Conservation (phyloP, 2,113 vertebrate species). For the Tapirus terrestris region DNA sequence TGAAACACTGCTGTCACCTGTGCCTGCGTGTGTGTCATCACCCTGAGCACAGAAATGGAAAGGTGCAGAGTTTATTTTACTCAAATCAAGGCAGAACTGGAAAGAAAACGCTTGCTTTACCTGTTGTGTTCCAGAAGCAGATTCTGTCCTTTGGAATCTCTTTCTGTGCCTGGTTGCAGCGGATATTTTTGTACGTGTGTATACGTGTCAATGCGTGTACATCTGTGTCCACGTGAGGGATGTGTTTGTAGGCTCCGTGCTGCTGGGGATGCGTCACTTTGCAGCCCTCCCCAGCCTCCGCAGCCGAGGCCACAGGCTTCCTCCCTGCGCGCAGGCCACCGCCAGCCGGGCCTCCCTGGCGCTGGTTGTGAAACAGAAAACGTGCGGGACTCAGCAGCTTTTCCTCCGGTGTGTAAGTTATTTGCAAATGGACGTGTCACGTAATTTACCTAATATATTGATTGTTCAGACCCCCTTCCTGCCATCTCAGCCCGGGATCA, state of each 20-base stretch:
- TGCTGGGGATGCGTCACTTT: conserved; percentile 84
- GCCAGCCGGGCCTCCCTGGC: conserved; percentile 66
- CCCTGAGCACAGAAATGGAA: neutral
- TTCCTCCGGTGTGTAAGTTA: conserved; percentile 79
- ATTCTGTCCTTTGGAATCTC: conserved; percentile 54
- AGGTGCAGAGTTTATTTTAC: conserved; percentile 19
- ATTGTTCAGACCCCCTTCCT: neutral
- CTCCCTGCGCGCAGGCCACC: neutral
- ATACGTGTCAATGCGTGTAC: conserved; percentile 74
- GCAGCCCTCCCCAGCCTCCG: conserved; percentile 71
- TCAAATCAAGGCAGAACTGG: conserved; percentile 10
- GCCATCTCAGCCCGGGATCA: conserved; percentile 9
- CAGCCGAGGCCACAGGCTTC: conserved; percentile 65
- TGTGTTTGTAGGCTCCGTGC: conserved; percentile 84
- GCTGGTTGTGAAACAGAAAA: conserved; percentile 64
- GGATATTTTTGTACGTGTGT: conserved; percentile 42
- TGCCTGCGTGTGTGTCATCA: neutral
- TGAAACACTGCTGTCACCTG: neutral
- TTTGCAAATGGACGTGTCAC: conserved; percentile 81
- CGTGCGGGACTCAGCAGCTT: conserved; percentile 48
- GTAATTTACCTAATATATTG: conserved; percentile 57
- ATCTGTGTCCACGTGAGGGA: conserved; percentile 79
- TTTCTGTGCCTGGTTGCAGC: conserved; percentile 58
- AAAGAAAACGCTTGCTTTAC: neutral
- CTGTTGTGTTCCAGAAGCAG: conserved; percentile 51